These are phyloP conservation scores for Drosophila algonquin DNA, from an alignment of 2,888 invertebrate species.

Conservation along the genomic window DNA sequence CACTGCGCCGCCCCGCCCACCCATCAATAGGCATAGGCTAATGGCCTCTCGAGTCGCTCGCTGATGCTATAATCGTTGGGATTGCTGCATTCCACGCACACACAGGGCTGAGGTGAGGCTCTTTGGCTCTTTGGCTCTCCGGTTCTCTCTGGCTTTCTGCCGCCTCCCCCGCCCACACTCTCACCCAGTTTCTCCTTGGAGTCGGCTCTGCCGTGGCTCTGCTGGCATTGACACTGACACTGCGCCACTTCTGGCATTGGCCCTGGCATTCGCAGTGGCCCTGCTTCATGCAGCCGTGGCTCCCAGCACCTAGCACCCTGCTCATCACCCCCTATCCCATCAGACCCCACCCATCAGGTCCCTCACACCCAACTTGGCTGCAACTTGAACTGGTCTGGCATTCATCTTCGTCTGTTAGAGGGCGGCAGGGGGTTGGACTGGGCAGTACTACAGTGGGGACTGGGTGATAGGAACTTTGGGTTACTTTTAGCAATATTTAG, in stretches of 20 bases:
- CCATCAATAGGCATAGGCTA: slow-evolving; percentile 55
- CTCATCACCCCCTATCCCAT: slow-evolving; percentile 1
- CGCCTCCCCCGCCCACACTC: slow-evolving; percentile 45
- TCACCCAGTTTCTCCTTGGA: slow-evolving; percentile 44
- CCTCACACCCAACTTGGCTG: slow-evolving; percentile 17
- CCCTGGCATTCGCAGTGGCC: slow-evolving; percentile 54
- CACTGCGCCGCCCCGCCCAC: slow-evolving; percentile 3
- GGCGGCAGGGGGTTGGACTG: background rate
- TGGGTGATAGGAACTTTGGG: background rate
- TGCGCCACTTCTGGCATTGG: slow-evolving; percentile 47
- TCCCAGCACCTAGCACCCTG: slow-evolving; percentile 26
- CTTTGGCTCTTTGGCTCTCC: slow-evolving; percentile 10
- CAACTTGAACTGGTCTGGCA: slow-evolving; percentile 26
- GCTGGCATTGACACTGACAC: slow-evolving; percentile 68
- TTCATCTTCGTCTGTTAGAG: slow-evolving; percentile 30
- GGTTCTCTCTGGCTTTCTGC: background rate
- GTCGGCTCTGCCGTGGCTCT: background rate
- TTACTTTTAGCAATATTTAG: too few relatives aligned
- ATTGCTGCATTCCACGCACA: slow-evolving; percentile 47
- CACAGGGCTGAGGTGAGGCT: slow-evolving; percentile 14
- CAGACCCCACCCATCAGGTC: background rate
- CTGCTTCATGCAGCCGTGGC: slow-evolving; percentile 47
- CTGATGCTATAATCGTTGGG: slow-evolving; percentile 62
- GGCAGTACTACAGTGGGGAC: slow-evolving; percentile 1
- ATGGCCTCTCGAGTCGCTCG: slow-evolving; percentile 64